These are phyloP conservation scores for Takifugu flavidus DNA, from an alignment of 2,113 vertebrate species.

Conservation along the genomic window DNA sequence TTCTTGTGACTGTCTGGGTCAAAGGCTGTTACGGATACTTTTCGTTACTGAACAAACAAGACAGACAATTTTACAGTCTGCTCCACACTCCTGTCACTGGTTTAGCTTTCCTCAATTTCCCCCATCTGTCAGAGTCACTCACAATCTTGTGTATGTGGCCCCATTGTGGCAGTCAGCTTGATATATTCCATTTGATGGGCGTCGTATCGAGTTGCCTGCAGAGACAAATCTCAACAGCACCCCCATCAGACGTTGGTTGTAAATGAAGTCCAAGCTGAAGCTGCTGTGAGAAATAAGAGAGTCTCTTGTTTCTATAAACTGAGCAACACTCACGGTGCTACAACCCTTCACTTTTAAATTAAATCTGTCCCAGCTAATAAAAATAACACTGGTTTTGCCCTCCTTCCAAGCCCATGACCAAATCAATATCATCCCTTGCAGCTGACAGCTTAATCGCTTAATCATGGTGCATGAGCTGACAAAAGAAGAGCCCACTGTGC, in stretches of 20 bases:
- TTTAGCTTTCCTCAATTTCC: constrained; percentile 48
- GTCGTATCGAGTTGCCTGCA: constrained; percentile 59
- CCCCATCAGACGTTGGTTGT: constrained; percentile 44
- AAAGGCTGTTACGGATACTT: constrained; percentile 44
- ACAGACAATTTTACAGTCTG: constrained; percentile 49
- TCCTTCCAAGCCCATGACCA: constrained; percentile 25
- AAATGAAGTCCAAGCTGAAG: constrained; percentile 32
- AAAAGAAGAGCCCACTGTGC: constrained; percentile 69
- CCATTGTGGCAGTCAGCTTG: constrained; percentile 52
- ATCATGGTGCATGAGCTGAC: constrained; percentile 57
- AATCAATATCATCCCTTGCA: constrained; percentile 53
- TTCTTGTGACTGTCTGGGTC: constrained; percentile 37
- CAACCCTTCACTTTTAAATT: constrained; percentile 47
- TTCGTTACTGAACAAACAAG: constrained; percentile 25
- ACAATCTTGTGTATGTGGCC: constrained; percentile 43
- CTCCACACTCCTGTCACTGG: constrained; percentile 33
- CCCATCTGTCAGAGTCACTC: constrained; percentile 54
- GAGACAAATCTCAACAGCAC: constrained; percentile 37
- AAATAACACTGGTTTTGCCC: constrained; percentile 41
- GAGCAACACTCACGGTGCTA: constrained; percentile 6
- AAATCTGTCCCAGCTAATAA: constrained; percentile 56
- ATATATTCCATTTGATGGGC: constrained; percentile 53
- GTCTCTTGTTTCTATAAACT: constrained; percentile 17
- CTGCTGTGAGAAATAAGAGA: constrained; percentile 18
- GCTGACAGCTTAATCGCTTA: constrained; percentile 67